Conservation (phyloP, 2,113 vertebrate species). For the Nestor notabilis region DNA sequence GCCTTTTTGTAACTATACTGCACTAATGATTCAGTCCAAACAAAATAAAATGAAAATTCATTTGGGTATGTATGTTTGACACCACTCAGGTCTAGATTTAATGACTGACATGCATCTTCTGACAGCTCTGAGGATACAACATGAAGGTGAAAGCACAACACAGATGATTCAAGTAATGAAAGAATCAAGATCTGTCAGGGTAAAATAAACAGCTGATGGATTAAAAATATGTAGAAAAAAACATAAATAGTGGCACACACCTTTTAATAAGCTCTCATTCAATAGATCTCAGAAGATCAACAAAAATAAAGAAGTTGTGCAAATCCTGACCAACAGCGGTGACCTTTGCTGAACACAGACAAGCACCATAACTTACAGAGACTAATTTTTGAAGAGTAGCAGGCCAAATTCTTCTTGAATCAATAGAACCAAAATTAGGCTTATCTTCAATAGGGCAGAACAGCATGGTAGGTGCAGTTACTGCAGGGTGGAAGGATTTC, state of each 20-base stretch:
- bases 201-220: background rate
- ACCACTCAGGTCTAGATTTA: background rate
- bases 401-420: background rate
- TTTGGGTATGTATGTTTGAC: background rate
- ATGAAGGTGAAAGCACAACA: background rate
- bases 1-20: background rate
- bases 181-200: background rate
- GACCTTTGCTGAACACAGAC: background rate
- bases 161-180: background rate
- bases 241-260: rapidly evolving
- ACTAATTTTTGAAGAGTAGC: background rate
- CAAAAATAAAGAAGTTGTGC: background rate
- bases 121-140: background rate
- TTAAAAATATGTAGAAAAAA: background rate
- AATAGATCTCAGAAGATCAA: background rate
- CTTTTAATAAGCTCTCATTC: background rate
- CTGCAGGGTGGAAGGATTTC: background rate
- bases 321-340: background rate
- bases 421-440: background rate
- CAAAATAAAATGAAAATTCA: background rate
- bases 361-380: background rate
- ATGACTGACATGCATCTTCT: background rate
- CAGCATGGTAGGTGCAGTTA: background rate
- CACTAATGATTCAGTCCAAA: background rate
- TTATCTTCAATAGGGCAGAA: background rate